Percentiles rank a stretch among this genome's conserved stretches.
Evolutionary conservation across 2,888 invertebrate genomes (phyloP).

Genomic region (Cheilosia variabilis): DNA sequence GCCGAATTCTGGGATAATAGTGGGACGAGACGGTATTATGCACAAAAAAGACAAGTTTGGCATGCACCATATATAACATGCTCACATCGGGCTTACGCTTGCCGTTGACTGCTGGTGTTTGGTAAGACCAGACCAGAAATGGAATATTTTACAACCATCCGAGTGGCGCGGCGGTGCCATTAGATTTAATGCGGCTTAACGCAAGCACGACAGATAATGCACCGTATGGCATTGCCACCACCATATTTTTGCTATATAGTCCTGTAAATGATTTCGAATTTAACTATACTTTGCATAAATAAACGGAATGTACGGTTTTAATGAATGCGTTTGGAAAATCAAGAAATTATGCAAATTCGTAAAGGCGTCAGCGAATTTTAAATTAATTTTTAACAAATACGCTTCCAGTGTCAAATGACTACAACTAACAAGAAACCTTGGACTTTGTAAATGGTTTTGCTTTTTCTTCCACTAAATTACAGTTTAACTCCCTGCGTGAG

Average conservation of each 20-base stretch:
- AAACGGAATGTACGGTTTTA: conserved; percentile 7
- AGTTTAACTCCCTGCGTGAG: too few relatives aligned
- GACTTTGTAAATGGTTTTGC: too few relatives aligned
- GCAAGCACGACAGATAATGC: conserved; percentile 59
- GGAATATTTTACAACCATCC: conserved; percentile 20
- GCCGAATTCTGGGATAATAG: conserved; percentile 25
- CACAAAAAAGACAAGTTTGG: conserved; percentile 17
- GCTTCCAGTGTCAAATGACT: too few relatives aligned
- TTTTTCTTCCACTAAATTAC: too few relatives aligned
- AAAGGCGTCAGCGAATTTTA: too few relatives aligned
- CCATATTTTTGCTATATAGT: neutral
- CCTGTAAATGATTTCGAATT: conserved; percentile 35
- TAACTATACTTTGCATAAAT: conserved; percentile 23
- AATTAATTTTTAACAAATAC: too few relatives aligned
- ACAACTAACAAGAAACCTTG: too few relatives aligned
- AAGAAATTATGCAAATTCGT: too few relatives aligned
- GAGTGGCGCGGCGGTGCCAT: conserved; percentile 18
- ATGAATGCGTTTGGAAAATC: neutral
- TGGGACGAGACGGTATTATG: neutral
- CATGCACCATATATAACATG: conserved; percentile 13
- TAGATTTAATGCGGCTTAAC: conserved; percentile 59
- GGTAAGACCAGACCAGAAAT: conserved; percentile 34
- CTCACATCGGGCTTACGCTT: conserved; percentile 5
- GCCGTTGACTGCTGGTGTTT: conserved; percentile 25
- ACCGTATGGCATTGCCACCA: conserved; percentile 23